Base-by-base conservation (phyloP, 2,888 invertebrate genomes). In the Trachelus stipa region DNA sequence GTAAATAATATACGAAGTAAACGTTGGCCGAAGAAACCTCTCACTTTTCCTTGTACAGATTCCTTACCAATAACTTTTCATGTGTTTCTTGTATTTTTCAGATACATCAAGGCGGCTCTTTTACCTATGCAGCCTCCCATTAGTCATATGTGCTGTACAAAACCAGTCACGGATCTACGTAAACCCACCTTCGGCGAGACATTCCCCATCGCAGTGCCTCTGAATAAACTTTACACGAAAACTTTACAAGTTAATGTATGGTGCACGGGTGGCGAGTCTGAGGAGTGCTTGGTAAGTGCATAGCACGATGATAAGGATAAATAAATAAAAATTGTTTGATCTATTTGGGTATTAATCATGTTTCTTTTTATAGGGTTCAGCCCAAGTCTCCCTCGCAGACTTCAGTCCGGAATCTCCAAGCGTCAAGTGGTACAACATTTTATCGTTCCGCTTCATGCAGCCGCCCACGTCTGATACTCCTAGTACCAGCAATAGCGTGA, bases 301-400 rank as follows among this genome's bases (percentile, higher is more conserved):
- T 75, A 73, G 93, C 92, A 92, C 92, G 92, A 92, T 93, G 93
- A 92, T 92, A 92, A 87, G 76, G 88, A 83, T 82, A 80, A 81
- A 81, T 80, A 80, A 86, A 86, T 78, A 92, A 92, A 93, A 92
- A 93, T 92, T 93, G 93, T 73, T 35, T 71, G 12, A 68, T 74
- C 74, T 79, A 73, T 69, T n/a, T 76, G 56, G 56, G 15, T 56
- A 78, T 79, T 77, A 69, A 75, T 79, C 78, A 33, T 77, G 76
- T 37, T 76, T 73, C 9, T 56, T 81, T 83, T 86, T 86, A 81
- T 84, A 98, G 98, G 98, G 98, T 86, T 97, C 97, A 88, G 96
- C 97, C 76, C 98, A 98, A 95, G 97, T 98, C 81, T 98, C 98
- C 91, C 93, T 99, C 87, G 98, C 98, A 74, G 98, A 98, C 92